Conservation (phyloP, 1,140 invertebrate genomes). For the Cydia fagiglandana region DNA sequence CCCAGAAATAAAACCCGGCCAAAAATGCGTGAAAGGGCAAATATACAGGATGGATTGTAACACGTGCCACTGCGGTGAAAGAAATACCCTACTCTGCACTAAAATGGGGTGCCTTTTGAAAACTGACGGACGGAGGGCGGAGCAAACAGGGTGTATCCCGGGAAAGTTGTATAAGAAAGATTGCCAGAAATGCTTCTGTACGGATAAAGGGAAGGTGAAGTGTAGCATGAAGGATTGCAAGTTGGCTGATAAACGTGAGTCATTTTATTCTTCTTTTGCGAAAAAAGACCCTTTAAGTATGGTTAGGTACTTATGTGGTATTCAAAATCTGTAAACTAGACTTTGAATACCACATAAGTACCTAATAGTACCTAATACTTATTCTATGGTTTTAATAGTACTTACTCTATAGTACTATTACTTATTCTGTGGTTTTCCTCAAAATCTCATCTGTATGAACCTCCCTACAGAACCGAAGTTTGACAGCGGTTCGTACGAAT, state of each 20-base stretch:
- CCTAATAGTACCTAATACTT: too few species aligned
- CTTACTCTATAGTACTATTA: too few species aligned
- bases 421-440: too few species aligned
- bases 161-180: slow-evolving; percentile 50
- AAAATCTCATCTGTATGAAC: too few species aligned
- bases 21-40: slow-evolving; percentile 59
- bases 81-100: slow-evolving; percentile 62
- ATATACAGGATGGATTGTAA: slow-evolving; percentile 71
- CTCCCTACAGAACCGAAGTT: too few species aligned
- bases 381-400: too few species aligned
- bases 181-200: slow-evolving; percentile 56
- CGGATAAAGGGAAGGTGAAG: slow-evolving; percentile 31
- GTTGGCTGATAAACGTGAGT: not conserved
- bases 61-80: slow-evolving; percentile 63
- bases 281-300: not conserved
- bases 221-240: slow-evolving; percentile 43
- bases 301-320: too few species aligned
- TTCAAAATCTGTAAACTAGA: too few species aligned
- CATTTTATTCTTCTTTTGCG: not conserved
- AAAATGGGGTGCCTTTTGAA: slow-evolving; percentile 47
- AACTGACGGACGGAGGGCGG: slow-evolving; percentile 3
- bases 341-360: too few species aligned
- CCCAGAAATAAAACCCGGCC: slow-evolving; percentile 45
- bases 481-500: too few species aligned
- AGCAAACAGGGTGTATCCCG: slow-evolving; percentile 29